Evolutionary conservation across 2,113 vertebrate genomes (phyloP).

Genomic region (Eupsittula cactorum): DNA sequence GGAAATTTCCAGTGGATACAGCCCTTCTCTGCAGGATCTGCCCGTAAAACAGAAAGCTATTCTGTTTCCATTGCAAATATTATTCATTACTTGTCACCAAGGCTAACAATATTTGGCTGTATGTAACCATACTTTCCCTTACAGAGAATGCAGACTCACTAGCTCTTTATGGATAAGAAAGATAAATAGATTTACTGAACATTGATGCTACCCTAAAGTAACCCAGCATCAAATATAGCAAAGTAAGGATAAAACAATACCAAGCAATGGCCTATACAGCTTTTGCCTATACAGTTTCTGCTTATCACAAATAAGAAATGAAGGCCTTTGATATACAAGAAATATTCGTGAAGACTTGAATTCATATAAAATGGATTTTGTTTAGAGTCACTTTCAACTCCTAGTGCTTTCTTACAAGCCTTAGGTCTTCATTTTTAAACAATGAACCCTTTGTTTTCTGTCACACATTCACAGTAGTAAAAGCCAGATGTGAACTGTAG

Average conservation of each 20-base stretch:
- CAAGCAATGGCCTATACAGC: neutral
- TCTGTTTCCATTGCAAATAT: neutral
- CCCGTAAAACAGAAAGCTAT: neutral
- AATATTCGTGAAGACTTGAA: conserved; percentile 42
- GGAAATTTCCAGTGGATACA: neutral
- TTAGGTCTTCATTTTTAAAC: conserved; percentile 70
- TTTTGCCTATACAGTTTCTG: neutral
- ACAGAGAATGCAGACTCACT: neutral
- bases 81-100: neutral
- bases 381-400: conserved; percentile 71
- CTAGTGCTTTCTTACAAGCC: conserved; percentile 46
- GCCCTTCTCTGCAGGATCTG: neutral
- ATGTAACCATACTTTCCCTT: neutral
- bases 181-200: neutral
- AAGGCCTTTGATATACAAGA: conserved; percentile 56
- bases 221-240: neutral
- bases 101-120: neutral
- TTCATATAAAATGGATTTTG: conserved; percentile 71
- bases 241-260: neutral
- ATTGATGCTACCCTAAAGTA: neutral
- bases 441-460: conserved; percentile 68
- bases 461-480: conserved; percentile 59
- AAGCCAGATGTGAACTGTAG: conserved; percentile 70
- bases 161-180: neutral
- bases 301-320: conserved; percentile 23